Base-by-base conservation (phyloP, 2,888 invertebrate species). In the Andricus curvator region DNA sequence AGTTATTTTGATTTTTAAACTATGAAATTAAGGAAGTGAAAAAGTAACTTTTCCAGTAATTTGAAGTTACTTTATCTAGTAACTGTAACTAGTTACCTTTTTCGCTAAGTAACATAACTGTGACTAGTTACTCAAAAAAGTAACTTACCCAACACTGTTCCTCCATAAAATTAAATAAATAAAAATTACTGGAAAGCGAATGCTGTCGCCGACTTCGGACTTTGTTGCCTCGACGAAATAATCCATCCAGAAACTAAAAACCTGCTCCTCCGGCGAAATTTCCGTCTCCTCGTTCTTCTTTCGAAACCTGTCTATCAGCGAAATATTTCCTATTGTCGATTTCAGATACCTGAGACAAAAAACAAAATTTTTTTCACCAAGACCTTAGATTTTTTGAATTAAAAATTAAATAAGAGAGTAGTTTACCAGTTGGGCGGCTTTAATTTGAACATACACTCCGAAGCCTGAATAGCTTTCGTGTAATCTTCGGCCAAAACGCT, bases 171-270 rank as follows among this genome's bases (percentile, higher is more conserved):
- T 65, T 48, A 44, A 51, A 48, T 25, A 29, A 17, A 15, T 22
- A 85, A 82, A 86, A 92, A 95, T 95, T 93, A 97, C 97, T 66
- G 99, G 99, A 94, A 98, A 99, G 86, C 98, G 94, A 88, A 98
- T 98, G 88, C 94, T 95, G 91, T 97, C 96, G 81, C 96, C 96
- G 87, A 96, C 95, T 86, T 96, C 96, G 56, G 80, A 80, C 91
- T 97, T 97, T 44, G 97, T 98, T 17, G 99, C 99, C 93, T 99
- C 99, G 60, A 98, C 95, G 93, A 99, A 99, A 93, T 98, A 99
- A 90, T 99, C 99, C 95, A 99, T 97, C 99, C 99, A 99, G 93
- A 99, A 99, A 86, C 96, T 95, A 92, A 99, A 99, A 1, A 98
- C 95, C 93, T 97, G 96, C 91, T 98, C 97, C 91, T 98, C 98